Evolutionary conservation across 2,888 invertebrate species (phyloP), one percentile per base, ranked within the genome.

Genomic region (Apodemia mormo): DNA sequence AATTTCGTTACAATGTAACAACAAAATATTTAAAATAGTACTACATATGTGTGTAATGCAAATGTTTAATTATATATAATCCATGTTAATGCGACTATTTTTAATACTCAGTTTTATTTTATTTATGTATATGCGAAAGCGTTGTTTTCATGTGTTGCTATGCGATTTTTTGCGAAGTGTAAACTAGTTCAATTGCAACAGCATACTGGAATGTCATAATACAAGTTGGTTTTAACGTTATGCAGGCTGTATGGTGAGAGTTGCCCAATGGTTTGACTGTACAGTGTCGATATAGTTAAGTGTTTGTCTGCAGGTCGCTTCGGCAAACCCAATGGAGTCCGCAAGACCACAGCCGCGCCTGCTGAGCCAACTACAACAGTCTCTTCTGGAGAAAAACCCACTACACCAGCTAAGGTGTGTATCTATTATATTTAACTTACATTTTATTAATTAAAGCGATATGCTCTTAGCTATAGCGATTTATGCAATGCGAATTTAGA

Each of bases 221-320:
- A 72, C 72, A 52, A 70, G 68, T 70, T 68, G 64, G 70, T 64
- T 70, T 66, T 70, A 70, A 70, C 68, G 68, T 72, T 72, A 72
- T 72, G 69, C 71, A 70, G 56, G 66, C 70, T 66, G 68, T 68
- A 52, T 58, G 58, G 58, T 58, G 58, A 58, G 58, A 58, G 58
- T 58, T 58, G 58, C 29, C 30, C 58, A 58, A 52, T 52, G 4
- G 65, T 70, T 69, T 69, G 58, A 49, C 67, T 67, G 67, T 67
- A 64, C 56, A 56, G 56, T 30, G 29, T 56, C 56, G 68, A 72
- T 75, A 74, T 83, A 79, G 90, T 22, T 91, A 79, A 80, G 76
- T 66, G 73, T 68, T 77, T 82, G 78, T 80, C 74, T 70, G 43
- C 87, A 92, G 94, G 94, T 80, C 93, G 93, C 14, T 92, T 91